Evolutionary conservation across 1,140 invertebrate species (phyloP), one percentile per base, ranked within the genome.

Genomic region (Ephestia elutella): DNA sequence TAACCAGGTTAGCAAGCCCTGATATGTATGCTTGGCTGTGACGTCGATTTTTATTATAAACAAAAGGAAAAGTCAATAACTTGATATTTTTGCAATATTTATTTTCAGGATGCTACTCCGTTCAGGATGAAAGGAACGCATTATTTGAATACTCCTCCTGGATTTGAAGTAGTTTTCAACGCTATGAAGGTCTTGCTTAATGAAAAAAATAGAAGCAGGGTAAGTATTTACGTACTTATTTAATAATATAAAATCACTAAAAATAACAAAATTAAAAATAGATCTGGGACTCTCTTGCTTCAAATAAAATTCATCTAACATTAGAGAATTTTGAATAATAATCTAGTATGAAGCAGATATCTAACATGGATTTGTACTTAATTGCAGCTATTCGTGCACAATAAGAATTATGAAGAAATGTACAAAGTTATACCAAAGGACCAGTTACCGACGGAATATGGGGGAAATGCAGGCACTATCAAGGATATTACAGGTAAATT

Each of bases 101-200:
- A n/a, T 30, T 64, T 68, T 13, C 78, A 91, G 72, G 89, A 92
- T 60, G 90, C 78, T 9, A 73, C 91, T 60, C 91, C 92, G 2
- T 70, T 90, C 0, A 80, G 90, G 53, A 75, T 92, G 54, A 91
- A 90, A 72, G 81, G 67, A 2, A 89, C 91, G 3, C 89, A 92
- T 60, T 82, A 92, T 3, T 62, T 92, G 28, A 92, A 92, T 67
- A 73, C 81, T 5, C 86, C 87, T 5, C 60, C 74, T 13, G 81
- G 78, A 0, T 89, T 90, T 63, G 82, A 89, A 48, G 73, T 78
- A 0, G 50, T 90, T 17, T 82, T 89, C 53, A 81, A 83, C 56
- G 54, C 88, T 13, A 78, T 87, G 15, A 87, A 86, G 57, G 66
- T 63, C 5, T 77, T 90, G 35, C 75, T 89, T 63, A 62, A 54